phyloP scores from a whole-genome alignment of 1,140 invertebrate species.

The Sinonovacula constricta region DNA sequence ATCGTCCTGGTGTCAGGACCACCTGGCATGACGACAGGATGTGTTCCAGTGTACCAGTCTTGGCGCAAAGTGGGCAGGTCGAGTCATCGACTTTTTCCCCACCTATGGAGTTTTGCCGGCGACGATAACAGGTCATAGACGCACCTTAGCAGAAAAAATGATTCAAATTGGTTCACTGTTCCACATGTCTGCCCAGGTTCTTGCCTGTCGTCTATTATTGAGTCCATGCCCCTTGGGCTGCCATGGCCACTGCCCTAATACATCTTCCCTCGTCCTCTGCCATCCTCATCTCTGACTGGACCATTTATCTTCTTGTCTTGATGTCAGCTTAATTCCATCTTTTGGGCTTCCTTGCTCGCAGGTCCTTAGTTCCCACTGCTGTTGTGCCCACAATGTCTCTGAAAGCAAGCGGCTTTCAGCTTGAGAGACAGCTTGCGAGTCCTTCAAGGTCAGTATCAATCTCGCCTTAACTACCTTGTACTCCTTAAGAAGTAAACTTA shows the following conservation, averaged over 20 bases:
- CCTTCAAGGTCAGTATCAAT: conserved; percentile 22
- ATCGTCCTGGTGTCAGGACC: conserved; percentile 29
- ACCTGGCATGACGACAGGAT: conserved; percentile 1
- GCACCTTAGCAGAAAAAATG: background rate
- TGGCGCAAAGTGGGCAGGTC: conserved; percentile 8
- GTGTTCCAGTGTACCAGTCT: background rate
- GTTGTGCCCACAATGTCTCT: conserved; percentile 19
- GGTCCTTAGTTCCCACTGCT: no score
- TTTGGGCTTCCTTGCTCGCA: background rate
- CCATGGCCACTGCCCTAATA: background rate
- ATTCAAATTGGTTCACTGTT: no score
- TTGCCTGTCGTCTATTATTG: background rate
- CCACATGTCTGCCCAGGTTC: no score
- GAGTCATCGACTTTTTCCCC: conserved; percentile 6
- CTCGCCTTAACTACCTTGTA: conserved; percentile 17
- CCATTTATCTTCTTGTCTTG: background rate
- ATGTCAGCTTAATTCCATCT: background rate
- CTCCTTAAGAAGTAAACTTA: conserved; percentile 38
- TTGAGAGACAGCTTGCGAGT: background rate
- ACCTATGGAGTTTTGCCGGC: background rate
- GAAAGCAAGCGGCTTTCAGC: conserved; percentile 1
- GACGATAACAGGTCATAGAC: conserved; percentile 2
- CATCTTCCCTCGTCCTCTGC: background rate
- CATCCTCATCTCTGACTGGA: background rate
- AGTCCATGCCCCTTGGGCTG: background rate